These are phyloP conservation scores for Haliclona indistincta DNA, from an alignment of 37 sponge, comb jelly and placozoan genomes.

Conservation along the genomic window DNA sequence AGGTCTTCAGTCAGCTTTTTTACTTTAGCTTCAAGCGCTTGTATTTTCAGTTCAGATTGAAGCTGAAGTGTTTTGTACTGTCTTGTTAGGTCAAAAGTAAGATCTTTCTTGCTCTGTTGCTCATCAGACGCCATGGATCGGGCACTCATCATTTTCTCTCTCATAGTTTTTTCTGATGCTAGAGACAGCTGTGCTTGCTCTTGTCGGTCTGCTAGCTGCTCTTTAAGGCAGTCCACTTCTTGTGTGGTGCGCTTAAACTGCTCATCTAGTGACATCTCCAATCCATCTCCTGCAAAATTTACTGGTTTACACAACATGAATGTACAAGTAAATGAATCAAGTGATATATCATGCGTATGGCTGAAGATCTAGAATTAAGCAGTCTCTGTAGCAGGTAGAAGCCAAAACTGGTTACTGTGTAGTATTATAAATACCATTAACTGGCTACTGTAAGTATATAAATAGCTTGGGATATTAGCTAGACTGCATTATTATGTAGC, in stretches of 20 bases:
- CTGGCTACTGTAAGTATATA: no score
- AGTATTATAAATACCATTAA: no score
- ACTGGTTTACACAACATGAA: neutral
- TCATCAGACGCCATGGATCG: conserved; percentile 52
- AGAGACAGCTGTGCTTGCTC: conserved; percentile 41
- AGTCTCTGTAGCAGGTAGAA: no score
- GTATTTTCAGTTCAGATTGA: conserved; percentile 58
- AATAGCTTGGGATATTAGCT: no score
- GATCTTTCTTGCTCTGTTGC: conserved; percentile 47
- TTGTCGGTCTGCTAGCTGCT: conserved; percentile 47
- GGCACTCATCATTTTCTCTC: conserved; percentile 43
- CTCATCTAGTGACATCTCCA: conserved; percentile 59
- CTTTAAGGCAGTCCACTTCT: conserved; percentile 67
- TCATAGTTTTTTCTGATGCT: conserved; percentile 54
- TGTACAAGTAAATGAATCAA: no score
- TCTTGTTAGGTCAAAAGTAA: conserved; percentile 64
- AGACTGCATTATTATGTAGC: no score
- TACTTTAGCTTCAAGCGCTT: conserved; percentile 61
- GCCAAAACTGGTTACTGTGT: no score
- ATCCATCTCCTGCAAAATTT: conserved; percentile 18
- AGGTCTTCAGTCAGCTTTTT: conserved; percentile 38
- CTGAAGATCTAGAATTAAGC: no score
- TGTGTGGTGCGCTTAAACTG: conserved; percentile 60
- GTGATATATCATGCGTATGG: no score
- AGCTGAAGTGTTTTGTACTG: conserved; percentile 85